Percentiles rank a stretch among this genome's conserved stretches.
Conservation (phyloP, 2,888 invertebrate genomes). For the Aleiodes alternator region DNA sequence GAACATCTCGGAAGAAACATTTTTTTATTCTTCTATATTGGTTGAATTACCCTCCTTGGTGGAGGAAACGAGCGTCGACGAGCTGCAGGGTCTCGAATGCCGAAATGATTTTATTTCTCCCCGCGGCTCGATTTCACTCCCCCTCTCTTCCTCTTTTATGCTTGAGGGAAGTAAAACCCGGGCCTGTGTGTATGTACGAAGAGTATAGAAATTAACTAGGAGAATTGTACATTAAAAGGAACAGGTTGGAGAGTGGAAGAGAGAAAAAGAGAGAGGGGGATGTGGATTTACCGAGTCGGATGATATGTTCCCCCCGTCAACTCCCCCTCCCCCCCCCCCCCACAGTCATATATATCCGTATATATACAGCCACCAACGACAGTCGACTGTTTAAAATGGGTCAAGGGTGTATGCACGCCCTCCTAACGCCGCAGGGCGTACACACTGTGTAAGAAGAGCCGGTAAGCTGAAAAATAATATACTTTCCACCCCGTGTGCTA, state of each 20-base stretch:
- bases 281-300: constrained; percentile 36
- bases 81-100: constrained; percentile 41
- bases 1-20: background rate
- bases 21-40: constrained; percentile 6
- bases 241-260: constrained; percentile 3
- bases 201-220: constrained; percentile 8
- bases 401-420: constrained; percentile 41
- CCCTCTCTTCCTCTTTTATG: background rate
- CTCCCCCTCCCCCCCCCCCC: constrained; percentile 19
- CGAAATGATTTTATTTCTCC: constrained; percentile 53
- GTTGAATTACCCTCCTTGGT: constrained; percentile 35
- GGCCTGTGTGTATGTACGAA: constrained; percentile 24
- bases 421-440: constrained; percentile 26
- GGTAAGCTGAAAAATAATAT: constrained; percentile 42
- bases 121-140: constrained; percentile 47
- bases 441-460: constrained; percentile 20
- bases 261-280: constrained; percentile 12
- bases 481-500: constrained; percentile 18
- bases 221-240: background rate
- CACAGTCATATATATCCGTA: constrained; percentile 4
- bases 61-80: constrained; percentile 47
- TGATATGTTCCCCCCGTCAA: constrained; percentile 44
- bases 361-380: constrained; percentile 20
- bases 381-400: constrained; percentile 43
- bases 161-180: constrained; percentile 2